Evolutionary conservation across 1,140 invertebrate species (phyloP), one percentile per base, ranked within the genome.

Genomic region (Diploscapter pachys): DNA sequence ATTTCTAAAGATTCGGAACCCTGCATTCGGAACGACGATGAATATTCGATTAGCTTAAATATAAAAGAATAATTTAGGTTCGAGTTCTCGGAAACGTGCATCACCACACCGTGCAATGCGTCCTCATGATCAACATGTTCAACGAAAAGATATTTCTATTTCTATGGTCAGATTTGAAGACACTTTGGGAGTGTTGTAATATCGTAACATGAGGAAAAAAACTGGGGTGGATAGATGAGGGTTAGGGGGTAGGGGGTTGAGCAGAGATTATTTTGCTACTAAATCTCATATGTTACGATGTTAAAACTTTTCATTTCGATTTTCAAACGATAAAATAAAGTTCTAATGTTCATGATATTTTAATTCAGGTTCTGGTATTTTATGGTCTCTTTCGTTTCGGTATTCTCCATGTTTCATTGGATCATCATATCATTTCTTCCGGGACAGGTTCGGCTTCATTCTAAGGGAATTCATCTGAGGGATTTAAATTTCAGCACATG

Each of bases 111-210:
- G 87, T 82, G 9, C 82, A 83, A 82, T 83, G 88, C 79, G 87
- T 88, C 13, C 87, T 89, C 51, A 89, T 89, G 72, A 88, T 89
- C 63, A 89, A 89, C 78, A 83, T 89, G 59, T 89, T 89, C 81
- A 89, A 89, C 78, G 88, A 89, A 79, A 89, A 89, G 81, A 88
- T 89, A 48, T 89, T 89, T 79, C 86, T 89, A 70, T 88, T 89
- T 75, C 79, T 89, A 54, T 89, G 88, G 75, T 68, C 11, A 65
- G 6, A 8, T 8, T 65, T 31, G 31, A 31, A 31, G 31, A 31
- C 31, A 31, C 31, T 31, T 31, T 31, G 31, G 31, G 1, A 31
- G 1, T 31, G 31, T 31, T 31, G 31, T 31, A 31, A 31, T 31
- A 31, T 31, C 31, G 31, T 31, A 31, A 31, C 31, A 31, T 31